Evolutionary conservation across 1,140 invertebrate genomes (phyloP).

Genomic region (Ladona fulva): DNA sequence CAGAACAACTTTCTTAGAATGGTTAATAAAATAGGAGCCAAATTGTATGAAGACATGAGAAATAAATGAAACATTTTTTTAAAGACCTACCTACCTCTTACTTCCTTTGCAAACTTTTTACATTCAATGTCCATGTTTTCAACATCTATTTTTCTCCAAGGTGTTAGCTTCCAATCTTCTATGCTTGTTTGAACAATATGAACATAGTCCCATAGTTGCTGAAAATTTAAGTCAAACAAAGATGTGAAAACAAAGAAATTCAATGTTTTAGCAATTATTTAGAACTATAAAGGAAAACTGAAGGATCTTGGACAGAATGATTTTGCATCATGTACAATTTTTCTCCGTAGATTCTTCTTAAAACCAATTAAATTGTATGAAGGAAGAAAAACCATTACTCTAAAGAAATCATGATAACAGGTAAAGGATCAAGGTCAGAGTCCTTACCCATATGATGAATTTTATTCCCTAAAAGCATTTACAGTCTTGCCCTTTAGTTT

Average conservation of each 20-base stretch:
- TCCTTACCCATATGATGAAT: too few species aligned
- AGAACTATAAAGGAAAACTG: too few species aligned
- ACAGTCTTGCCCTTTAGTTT: too few species aligned
- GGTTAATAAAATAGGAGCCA: conserved; percentile 7
- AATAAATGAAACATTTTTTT: conserved; percentile 5
- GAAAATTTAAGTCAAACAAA: conserved; percentile 11
- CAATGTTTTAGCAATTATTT: background rate
- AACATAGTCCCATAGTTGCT: conserved; percentile 92
- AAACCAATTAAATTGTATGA: too few species aligned
- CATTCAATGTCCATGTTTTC: conserved; percentile 98
- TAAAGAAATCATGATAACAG: too few species aligned
- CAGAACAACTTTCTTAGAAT: background rate
- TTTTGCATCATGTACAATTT: too few species aligned
- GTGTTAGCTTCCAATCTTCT: conserved; percentile 92
- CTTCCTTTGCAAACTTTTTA: conserved; percentile 93
- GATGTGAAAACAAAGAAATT: background rate
- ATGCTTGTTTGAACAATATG: conserved; percentile 85
- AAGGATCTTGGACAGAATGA: too few species aligned
- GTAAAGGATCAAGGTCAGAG: too few species aligned
- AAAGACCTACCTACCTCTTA: conserved; percentile 41
- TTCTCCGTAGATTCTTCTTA: background rate
- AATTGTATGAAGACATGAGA: background rate
- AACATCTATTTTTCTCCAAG: conserved; percentile 91
- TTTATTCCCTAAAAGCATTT: too few species aligned
- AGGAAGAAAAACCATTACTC: too few species aligned